Percentiles rank a stretch among this genome's conserved stretches.
Evolutionary conservation across 2,113 vertebrate genomes (phyloP).

Genomic region (Propithecus coquereli): DNA sequence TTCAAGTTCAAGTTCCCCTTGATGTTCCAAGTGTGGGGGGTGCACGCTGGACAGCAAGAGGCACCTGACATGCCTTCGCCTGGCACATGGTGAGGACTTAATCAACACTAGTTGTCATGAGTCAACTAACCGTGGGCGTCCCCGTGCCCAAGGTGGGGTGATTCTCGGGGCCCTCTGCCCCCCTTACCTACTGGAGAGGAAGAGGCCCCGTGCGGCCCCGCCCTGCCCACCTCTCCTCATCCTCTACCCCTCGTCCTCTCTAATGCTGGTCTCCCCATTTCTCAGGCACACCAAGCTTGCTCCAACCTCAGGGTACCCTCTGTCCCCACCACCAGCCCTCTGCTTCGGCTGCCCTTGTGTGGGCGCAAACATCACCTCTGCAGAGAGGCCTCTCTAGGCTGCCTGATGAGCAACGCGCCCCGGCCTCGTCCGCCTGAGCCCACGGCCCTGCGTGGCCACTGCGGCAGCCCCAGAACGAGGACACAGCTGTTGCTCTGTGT

Average conservation of each 20-base stretch:
- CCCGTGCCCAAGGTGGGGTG: neutral
- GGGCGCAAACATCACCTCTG: neutral
- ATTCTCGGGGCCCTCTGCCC: neutral
- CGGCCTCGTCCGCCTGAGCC: neutral
- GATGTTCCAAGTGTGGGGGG: neutral
- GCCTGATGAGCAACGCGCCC: accelerated
- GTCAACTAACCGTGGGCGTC: too few relatives aligned
- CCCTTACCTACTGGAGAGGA: neutral
- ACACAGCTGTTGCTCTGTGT: accelerated
- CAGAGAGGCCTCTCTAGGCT: neutral
- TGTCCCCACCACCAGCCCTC: neutral
- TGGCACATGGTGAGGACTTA: too few relatives aligned
- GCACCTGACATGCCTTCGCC: neutral
- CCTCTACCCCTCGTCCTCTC: neutral
- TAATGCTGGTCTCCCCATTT: neutral
- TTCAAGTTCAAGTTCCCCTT: neutral
- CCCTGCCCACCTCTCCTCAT: neutral
- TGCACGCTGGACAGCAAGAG: too few relatives aligned
- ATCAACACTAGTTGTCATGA: too few relatives aligned
- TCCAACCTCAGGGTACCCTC: neutral
- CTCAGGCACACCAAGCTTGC: accelerated
- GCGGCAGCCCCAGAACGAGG: accelerated
- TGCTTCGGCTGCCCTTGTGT: neutral
- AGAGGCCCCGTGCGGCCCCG: neutral
- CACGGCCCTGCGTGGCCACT: accelerated